Conservation (phyloP, 2,797 vertebrate genomes). For the Enteromius fasciolatus region DNA sequence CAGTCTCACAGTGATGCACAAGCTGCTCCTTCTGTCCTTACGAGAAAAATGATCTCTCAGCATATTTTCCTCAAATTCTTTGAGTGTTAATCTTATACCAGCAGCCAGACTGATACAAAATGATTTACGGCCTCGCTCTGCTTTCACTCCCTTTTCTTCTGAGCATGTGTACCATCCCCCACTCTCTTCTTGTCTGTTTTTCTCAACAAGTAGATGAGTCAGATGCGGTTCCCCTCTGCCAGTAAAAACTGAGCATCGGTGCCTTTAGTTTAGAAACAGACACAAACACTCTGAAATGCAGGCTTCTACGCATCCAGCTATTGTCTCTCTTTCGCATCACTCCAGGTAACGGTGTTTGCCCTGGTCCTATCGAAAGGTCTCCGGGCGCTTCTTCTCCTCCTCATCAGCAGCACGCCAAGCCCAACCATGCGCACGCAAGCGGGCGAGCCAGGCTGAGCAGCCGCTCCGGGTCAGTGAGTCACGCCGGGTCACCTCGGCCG, state of each 20-base stretch:
- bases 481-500: slow-evolving; percentile 70
- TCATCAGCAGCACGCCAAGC: slow-evolving; percentile 46
- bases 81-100: slow-evolving; percentile 8
- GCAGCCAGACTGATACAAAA: neutral
- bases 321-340: slow-evolving; percentile 1
- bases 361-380: slow-evolving; percentile 31
- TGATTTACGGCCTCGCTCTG: slow-evolving; percentile 24
- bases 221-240: slow-evolving; percentile 4
- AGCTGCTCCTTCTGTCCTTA: neutral
- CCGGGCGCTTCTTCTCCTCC: slow-evolving; percentile 44
- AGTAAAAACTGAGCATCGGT: neutral
- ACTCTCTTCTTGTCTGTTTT: slow-evolving; percentile 6
- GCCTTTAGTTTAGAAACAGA: neutral
- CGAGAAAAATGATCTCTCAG: slow-evolving; percentile 14
- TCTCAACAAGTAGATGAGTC: slow-evolving; percentile 37
- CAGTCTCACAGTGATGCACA: slow-evolving; percentile 10
- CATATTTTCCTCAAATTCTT: slow-evolving; percentile 6
- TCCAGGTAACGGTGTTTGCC: slow-evolving; percentile 58
- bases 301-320: neutral
- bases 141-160: slow-evolving; percentile 5
- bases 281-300: neutral
- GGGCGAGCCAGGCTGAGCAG: slow-evolving; percentile 58
- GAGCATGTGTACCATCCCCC: slow-evolving; percentile 1
- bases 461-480: slow-evolving; percentile 61
- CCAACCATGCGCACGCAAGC: slow-evolving; percentile 50